Conservation (phyloP, 2,113 vertebrate genomes). For the Alaudala cheleensis region DNA sequence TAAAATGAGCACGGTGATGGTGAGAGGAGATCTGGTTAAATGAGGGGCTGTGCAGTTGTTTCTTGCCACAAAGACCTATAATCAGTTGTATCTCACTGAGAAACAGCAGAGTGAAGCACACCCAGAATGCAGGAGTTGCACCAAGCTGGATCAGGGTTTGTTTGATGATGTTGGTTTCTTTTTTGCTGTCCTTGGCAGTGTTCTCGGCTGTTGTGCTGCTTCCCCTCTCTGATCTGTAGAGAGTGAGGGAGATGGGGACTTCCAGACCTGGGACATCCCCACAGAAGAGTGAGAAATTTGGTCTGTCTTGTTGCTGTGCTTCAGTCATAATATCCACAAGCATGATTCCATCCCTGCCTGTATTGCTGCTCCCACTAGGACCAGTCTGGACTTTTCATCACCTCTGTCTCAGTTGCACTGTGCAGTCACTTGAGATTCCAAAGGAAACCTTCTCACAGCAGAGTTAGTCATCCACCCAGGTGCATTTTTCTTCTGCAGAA, state of each 20-base stretch:
- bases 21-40: neutral
- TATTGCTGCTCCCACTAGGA: neutral
- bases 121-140: neutral
- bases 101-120: neutral
- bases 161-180: neutral
- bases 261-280: neutral
- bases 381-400: neutral
- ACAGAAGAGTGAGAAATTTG: neutral
- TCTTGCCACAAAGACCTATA: neutral
- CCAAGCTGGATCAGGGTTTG: neutral
- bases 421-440: neutral
- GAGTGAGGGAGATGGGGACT: neutral
- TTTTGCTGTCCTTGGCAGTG: neutral
- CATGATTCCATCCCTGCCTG: neutral
- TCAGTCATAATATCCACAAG: neutral
- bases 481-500: neutral
- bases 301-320: neutral
- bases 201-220: neutral
- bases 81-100: neutral
- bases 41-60: neutral
- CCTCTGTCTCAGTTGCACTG: neutral
- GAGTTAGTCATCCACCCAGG: neutral
- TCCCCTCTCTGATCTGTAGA: neutral
- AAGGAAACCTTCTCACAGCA: neutral
- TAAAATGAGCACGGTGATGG: neutral